Conservation (phyloP, 1,140 invertebrate species). For the Pogonus chalceus region DNA sequence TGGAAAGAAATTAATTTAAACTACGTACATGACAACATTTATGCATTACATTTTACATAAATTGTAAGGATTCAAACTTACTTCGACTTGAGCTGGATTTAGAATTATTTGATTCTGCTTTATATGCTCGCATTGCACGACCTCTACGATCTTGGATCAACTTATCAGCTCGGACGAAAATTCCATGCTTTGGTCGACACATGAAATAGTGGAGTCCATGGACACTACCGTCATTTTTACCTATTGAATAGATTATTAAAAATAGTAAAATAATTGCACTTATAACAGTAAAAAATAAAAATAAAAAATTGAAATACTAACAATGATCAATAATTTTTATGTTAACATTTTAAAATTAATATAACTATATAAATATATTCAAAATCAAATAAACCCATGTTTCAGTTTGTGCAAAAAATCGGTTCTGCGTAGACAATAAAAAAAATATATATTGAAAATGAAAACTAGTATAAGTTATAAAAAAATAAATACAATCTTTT, state of each 20-base stretch:
- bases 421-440: no score
- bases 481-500: no score
- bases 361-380: no score
- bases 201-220: constrained; percentile 84
- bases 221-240: constrained; percentile 89
- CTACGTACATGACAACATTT: background rate
- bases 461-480: no score
- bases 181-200: constrained; percentile 77
- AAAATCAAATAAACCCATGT: no score
- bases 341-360: no score
- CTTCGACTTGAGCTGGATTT: constrained; percentile 12
- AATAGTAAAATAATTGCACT: constrained; percentile 1
- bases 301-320: no score
- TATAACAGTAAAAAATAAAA: background rate
- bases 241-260: no score
- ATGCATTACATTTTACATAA: background rate
- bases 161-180: constrained; percentile 85
- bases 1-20: background rate
- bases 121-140: constrained; percentile 57
- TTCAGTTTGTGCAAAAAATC: no score
- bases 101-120: constrained; percentile 32
- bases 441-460: no score
- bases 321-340: no score
- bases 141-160: constrained; percentile 71
- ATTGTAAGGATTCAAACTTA: constrained; percentile 18